Evolutionary conservation across 1,140 invertebrate genomes (phyloP).

Genomic region (Drosophila subpulchrella): DNA sequence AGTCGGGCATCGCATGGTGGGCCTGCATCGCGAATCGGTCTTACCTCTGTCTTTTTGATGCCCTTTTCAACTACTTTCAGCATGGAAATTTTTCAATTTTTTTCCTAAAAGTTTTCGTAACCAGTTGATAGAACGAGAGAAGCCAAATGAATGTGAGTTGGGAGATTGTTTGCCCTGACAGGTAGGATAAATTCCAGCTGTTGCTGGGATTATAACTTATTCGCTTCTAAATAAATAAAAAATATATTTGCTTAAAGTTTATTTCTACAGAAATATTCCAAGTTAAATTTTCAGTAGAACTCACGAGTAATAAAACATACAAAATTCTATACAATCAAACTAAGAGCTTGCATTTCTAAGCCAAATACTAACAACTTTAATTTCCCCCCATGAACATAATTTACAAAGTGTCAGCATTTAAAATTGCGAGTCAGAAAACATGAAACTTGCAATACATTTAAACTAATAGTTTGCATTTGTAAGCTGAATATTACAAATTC

Average conservation of each 20-base stretch:
- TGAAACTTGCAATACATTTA: too few species aligned
- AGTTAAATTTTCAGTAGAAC: too few species aligned
- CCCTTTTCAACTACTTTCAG: neutral
- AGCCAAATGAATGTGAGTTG: constrained; percentile 37
- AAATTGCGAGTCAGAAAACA: neutral
- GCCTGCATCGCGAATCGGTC: constrained; percentile 62
- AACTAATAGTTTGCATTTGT: too few species aligned
- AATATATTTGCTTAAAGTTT: too few species aligned
- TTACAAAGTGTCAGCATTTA: neutral
- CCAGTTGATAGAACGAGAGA: constrained; percentile 24
- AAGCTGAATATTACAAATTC: too few species aligned
- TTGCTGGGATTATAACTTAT: neutral
- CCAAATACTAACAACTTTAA: too few species aligned
- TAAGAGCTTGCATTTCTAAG: too few species aligned
- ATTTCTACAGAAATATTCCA: too few species aligned
- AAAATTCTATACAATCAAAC: neutral
- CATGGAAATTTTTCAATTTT: constrained; percentile 18
- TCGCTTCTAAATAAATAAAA: neutral
- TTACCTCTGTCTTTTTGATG: neutral
- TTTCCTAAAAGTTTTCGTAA: constrained; percentile 24
- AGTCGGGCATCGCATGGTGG: constrained; percentile 77
- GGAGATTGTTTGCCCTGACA: neutral
- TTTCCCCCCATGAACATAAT: too few species aligned
- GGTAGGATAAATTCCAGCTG: neutral
- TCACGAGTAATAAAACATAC: neutral